A percentile compares a stretch with the other conserved stretches of the same genome.
Conservation (phyloP, 2,888 invertebrate species). For the Amblyjoppa fuscipennis region DNA sequence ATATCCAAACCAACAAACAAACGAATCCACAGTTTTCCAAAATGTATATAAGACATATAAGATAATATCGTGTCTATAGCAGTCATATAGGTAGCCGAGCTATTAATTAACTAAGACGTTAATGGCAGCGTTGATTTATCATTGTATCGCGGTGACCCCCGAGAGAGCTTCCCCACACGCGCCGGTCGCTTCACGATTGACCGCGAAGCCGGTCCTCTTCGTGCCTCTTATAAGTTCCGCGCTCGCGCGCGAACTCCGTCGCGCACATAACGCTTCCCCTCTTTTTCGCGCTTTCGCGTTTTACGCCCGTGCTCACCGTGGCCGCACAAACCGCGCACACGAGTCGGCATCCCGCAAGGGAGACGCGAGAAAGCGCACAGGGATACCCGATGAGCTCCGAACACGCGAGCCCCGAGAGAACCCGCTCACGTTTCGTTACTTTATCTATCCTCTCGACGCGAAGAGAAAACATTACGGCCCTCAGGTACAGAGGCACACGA, state of each 20-base stretch:
- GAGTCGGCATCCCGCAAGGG: background rate
- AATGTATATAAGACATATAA: background rate
- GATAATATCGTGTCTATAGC: constrained; percentile 17
- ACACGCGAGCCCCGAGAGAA: constrained; percentile 61
- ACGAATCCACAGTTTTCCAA: no score
- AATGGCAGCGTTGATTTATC: constrained; percentile 72
- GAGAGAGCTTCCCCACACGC: constrained; percentile 22
- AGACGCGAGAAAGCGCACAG: constrained; percentile 22
- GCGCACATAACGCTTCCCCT: background rate
- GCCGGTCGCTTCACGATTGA: background rate
- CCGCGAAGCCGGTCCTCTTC: constrained; percentile 26
- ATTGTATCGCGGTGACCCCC: constrained; percentile 66
- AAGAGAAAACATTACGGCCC: constrained; percentile 2
- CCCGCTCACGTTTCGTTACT: constrained; percentile 26
- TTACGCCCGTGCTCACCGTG: background rate
- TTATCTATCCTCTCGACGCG: constrained; percentile 16
- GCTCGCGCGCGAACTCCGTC: constrained; percentile 3
- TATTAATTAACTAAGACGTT: constrained; percentile 73
- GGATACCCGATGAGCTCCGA: constrained; percentile 55
- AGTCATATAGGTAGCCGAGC: constrained; percentile 64
- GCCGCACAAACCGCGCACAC: background rate
- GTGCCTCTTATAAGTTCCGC: background rate
- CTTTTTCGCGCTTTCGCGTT: constrained; percentile 27
- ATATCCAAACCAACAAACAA: no score
- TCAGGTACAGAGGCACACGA: background rate